Percentiles rank a stretch among this genome's conserved stretches.
These are phyloP conservation scores for Toxotes lorentzi DNA, from an alignment of 2,797 vertebrate genomes.

Conservation along the genomic window DNA sequence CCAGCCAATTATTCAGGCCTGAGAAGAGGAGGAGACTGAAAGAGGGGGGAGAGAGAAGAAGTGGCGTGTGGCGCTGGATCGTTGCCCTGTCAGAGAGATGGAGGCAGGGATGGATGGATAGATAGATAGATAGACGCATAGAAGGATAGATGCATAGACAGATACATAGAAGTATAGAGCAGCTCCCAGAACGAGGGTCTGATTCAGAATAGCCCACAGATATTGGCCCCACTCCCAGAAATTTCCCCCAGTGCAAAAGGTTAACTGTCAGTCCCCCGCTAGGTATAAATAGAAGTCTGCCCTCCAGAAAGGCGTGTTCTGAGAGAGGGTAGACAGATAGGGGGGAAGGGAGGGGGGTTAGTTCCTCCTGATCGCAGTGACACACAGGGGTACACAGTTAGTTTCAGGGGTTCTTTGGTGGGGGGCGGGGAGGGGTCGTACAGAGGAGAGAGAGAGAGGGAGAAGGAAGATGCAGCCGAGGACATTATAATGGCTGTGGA, in stretches of 20 bases:
- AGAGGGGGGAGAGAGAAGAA: conserved; percentile 60
- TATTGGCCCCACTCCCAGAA: conserved; percentile 83
- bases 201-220: conserved; percentile 71
- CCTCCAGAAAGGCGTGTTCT: conserved; percentile 81
- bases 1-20: conserved; percentile 79
- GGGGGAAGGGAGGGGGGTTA: conserved; percentile 46
- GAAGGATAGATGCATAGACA: conserved; percentile 16
- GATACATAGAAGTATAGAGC: conserved; percentile 57
- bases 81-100: conserved; percentile 48
- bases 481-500: conserved; percentile 71
- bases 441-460: conserved; percentile 38
- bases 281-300: conserved; percentile 85
- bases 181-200: conserved; percentile 63
- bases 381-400: conserved; percentile 57
- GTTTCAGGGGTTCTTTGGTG: conserved; percentile 46
- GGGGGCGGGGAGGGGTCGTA: conserved; percentile 22
- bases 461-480: conserved; percentile 60
- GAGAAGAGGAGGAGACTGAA: conserved; percentile 68
- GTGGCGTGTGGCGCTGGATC: conserved; percentile 75
- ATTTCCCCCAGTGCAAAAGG: conserved; percentile 84
- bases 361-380: conserved; percentile 74
- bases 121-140: conserved; percentile 26
- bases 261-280: conserved; percentile 87
- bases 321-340: conserved; percentile 65
- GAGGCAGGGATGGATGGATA: conserved; percentile 14